These are phyloP conservation scores for Blastomussa wellsi DNA, from an alignment of 92 coral and sea anemone species.

Conservation along the genomic window DNA sequence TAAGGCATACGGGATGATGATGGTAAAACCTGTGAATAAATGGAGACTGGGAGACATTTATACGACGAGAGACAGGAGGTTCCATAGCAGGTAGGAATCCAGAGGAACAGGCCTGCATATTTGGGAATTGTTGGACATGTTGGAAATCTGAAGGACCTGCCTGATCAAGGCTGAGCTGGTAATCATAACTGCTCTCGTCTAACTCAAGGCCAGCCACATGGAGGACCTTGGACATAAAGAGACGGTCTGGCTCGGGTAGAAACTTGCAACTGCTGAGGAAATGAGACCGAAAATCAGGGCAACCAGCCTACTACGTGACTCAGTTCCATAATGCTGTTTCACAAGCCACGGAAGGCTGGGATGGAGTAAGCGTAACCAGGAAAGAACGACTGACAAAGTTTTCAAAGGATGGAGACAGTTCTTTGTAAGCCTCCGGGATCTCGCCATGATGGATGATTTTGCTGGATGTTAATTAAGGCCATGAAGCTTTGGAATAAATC, in stretches of 20 bases:
- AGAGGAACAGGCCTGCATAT: neutral
- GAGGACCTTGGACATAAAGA: no score
- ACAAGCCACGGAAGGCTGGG: no score
- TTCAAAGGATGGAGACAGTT: conserved; percentile 54
- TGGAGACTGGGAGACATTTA: conserved; percentile 37
- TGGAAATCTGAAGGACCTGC: no score
- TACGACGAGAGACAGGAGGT: conserved; percentile 22
- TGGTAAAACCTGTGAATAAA: conserved; percentile 33
- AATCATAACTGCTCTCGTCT: no score
- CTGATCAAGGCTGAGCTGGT: no score
- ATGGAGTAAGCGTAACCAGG: neutral
- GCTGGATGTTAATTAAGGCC: conserved; percentile 66
- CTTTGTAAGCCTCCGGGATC: conserved; percentile 47
- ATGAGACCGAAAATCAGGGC: no score
- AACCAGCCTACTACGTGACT: no score
- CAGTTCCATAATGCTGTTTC: no score
- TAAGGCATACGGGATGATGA: conserved; percentile 42
- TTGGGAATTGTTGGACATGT: no score
- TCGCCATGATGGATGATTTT: conserved; percentile 68
- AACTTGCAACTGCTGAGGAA: no score
- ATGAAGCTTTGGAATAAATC: conserved; percentile 45
- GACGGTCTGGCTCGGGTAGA: no score
- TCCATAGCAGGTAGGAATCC: neutral
- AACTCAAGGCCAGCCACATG: no score
- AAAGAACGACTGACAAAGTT: conserved; percentile 15